phyloP scores from a whole-genome alignment of 2,797 vertebrate genomes.

The Spinus olivaceus region DNA sequence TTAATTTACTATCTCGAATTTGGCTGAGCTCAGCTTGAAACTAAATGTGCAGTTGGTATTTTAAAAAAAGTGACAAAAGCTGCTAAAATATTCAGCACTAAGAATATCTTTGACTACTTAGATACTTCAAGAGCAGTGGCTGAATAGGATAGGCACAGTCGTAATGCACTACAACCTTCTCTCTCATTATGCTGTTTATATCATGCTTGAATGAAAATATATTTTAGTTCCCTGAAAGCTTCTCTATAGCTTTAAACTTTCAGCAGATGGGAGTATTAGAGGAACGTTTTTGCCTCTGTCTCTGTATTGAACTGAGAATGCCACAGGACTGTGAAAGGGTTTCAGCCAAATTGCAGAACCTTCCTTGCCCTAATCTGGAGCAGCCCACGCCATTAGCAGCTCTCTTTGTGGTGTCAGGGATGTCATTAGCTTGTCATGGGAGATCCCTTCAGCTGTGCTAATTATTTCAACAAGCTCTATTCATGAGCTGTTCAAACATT shows the following conservation, averaged over 20 bases:
- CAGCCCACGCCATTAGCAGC: background rate
- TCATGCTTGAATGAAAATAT: slow-evolving; percentile 38
- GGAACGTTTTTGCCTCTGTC: background rate
- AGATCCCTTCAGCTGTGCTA: background rate
- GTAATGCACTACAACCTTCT: slow-evolving; percentile 24
- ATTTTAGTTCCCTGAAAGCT: slow-evolving; percentile 3
- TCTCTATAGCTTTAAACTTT: slow-evolving; percentile 19
- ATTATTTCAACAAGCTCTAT: background rate
- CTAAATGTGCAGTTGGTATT: slow-evolving; percentile 54
- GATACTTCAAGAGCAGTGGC: slow-evolving; percentile 23
- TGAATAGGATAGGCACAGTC: slow-evolving; percentile 28
- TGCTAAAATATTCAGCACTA: slow-evolving; percentile 60
- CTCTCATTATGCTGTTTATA: slow-evolving; percentile 3
- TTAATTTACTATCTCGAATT: slow-evolving; percentile 36
- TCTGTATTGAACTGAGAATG: background rate
- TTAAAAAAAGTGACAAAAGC: slow-evolving; percentile 62
- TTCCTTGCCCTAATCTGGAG: background rate
- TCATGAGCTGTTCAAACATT: background rate
- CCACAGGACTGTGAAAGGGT: background rate
- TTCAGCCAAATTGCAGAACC: background rate
- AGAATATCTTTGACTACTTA: slow-evolving; percentile 55
- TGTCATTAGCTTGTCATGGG: background rate
- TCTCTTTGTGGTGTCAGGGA: background rate
- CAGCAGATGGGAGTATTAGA: slow-evolving; percentile 12
- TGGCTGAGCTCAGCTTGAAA: slow-evolving; percentile 53